Evolutionary conservation across 2,888 invertebrate species (phyloP).

Genomic region (Caenorhabditis uteleia): DNA sequence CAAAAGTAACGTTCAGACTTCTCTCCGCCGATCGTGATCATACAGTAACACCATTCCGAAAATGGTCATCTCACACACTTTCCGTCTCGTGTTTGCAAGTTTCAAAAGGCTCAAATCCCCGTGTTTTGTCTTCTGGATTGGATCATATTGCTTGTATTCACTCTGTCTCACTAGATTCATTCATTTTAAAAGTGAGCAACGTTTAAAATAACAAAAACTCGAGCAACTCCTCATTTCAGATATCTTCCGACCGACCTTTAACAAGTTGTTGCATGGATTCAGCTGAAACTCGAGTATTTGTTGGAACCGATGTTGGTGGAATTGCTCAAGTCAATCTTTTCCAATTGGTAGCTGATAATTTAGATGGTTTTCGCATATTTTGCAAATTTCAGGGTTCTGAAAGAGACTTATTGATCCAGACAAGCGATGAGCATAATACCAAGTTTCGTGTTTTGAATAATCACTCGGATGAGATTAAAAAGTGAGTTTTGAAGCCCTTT

Average conservation of each 20-base stretch:
- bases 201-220: background rate
- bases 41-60: constrained; percentile 43
- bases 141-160: constrained; percentile 55
- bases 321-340: constrained; percentile 54
- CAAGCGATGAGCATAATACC: constrained; percentile 39
- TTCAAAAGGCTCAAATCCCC: constrained; percentile 43
- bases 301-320: constrained; percentile 56
- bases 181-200: constrained; percentile 37
- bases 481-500: no score
- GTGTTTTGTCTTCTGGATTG: constrained; percentile 50
- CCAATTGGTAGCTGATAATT: constrained; percentile 15
- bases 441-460: constrained; percentile 43
- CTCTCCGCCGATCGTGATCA: constrained; percentile 38
- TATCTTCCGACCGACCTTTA: constrained; percentile 56
- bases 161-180: constrained; percentile 48
- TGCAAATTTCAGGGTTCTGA: constrained; percentile 19
- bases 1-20: constrained; percentile 21
- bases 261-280: constrained; percentile 56
- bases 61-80: constrained; percentile 55
- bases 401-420: constrained; percentile 39
- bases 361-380: background rate
- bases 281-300: constrained; percentile 55
- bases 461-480: constrained; percentile 42
- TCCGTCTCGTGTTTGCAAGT: constrained; percentile 50
- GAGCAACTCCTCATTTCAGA: constrained; percentile 37